Percentiles rank a stretch among this genome's conserved stretches.
Conservation (phyloP, 2,113 vertebrate species). For the Tupaia chinensis region DNA sequence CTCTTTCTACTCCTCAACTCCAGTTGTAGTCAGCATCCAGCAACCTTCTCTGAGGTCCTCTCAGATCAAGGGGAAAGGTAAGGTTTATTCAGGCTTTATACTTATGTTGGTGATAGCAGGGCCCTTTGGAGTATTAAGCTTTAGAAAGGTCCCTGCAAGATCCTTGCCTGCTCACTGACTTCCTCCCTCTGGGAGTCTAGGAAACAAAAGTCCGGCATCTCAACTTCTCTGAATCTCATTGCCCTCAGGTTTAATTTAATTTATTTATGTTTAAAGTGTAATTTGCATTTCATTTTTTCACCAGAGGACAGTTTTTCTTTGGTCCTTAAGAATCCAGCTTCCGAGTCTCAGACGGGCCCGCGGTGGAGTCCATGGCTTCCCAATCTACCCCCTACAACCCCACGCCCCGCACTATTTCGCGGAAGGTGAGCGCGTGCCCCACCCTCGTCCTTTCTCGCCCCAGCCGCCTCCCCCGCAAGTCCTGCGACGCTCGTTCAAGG, state of each 20-base stretch:
- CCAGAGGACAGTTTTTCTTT: too few relatives aligned
- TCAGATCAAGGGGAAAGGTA: not conserved
- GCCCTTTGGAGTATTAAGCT: not conserved
- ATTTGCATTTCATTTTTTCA: too few relatives aligned
- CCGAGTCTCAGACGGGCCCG: not conserved
- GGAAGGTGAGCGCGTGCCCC: not conserved
- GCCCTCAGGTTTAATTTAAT: too few relatives aligned
- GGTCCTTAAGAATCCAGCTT: not conserved
- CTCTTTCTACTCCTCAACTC: not conserved
- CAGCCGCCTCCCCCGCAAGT: too few relatives aligned
- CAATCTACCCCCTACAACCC: too few relatives aligned
- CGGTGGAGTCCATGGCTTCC: not conserved
- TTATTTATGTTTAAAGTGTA: too few relatives aligned
- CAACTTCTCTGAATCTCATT: too few relatives aligned
- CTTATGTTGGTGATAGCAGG: not conserved
- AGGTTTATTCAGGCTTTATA: not conserved
- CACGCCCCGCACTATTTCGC: not conserved
- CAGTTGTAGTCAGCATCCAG: not conserved
- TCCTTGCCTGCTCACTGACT: too few relatives aligned
- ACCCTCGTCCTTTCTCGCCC: not conserved
- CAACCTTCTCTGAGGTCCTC: not conserved
- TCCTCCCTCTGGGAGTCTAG: not conserved
- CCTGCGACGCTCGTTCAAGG: not conserved
- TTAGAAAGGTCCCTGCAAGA: not conserved
- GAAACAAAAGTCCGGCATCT: not conserved